Base-by-base conservation (phyloP, 2,797 vertebrate species). In the Numenius phaeopus region DNA sequence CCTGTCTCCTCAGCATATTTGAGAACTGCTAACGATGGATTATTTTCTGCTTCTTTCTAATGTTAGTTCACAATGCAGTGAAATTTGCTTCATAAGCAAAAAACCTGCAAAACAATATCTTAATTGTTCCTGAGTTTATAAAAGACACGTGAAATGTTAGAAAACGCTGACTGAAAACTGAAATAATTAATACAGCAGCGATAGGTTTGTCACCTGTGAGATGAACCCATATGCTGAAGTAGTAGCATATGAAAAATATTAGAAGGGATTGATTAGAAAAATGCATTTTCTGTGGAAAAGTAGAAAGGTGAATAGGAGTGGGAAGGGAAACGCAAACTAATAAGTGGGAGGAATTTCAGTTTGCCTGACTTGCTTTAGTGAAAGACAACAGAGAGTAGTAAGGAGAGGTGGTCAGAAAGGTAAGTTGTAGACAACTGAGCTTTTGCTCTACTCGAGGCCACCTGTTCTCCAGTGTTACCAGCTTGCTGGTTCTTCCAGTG, bases 31-130 rank as follows among this genome's bases (percentile, higher is more conserved):
- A 58, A 40, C n/a, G 49, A 37, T 44, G 52, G 5, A 23, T 70
- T 90, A 64, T 87, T 94, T 93, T 83, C 29, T 67, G 5, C 40
- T 92, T 65, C 52, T 73, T 90, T 91, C 64, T 76, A 55, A 55
- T 29, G 30, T 57, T 89, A 64, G 54, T 73, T 82, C 49, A 34
- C 12, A 24, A 47, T 88, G 76, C 9, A 17, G 62, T 81, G 67
- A 75, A 90, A 90, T 78, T 71, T 29, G 20, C n/a, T 34, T 83
- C 17, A 34, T 70, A 75, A 37, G 50, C 20, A 72, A 89, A 93
- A 77, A 15, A 2, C 7, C 11, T 62, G 47, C 17, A 84, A 57
- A 87, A 32, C 26, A 42, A 0, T 79, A 42, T 30, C 59, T 75
- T 47, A 70, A 59, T 4, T 49, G 11, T 79, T 22, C 61, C 13